Evolutionary conservation across 1,140 invertebrate species (phyloP).

Genomic region (Phymastichus coffea): DNA sequence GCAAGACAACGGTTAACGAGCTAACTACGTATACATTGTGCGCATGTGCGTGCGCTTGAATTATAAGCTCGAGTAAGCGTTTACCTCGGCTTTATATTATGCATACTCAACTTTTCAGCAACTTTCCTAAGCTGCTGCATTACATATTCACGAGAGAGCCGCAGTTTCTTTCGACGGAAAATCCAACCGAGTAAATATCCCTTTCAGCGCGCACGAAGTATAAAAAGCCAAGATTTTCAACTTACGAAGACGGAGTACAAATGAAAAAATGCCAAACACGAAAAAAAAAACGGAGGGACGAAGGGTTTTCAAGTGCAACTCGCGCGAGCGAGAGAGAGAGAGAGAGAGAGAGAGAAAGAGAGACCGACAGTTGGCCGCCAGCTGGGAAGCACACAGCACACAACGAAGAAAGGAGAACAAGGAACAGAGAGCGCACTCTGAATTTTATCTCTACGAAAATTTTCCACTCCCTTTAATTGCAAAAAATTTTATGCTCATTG

Average conservation of each 20-base stretch:
- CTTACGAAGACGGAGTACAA: no score
- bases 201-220: no score
- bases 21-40: conserved; percentile 5
- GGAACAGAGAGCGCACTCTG: background rate
- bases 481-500: conserved; percentile 20
- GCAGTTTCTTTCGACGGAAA: no score
- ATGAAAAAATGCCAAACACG: conserved; percentile 7
- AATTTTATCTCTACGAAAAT: conserved; percentile 25
- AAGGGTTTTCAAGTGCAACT: conserved; percentile 22
- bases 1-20: conserved; percentile 7
- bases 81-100: no score
- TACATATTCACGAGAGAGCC: no score
- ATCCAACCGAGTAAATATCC: no score
- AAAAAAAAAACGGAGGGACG: background rate
- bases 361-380: conserved; percentile 37
- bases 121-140: background rate
- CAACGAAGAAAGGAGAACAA: conserved; percentile 6
- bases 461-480: conserved; percentile 10
- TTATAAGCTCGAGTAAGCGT: no score
- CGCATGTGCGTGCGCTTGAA: no score
- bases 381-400: conserved; percentile 31
- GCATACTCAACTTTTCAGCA: background rate
- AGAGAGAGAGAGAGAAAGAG: no score
- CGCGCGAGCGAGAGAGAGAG: no score
- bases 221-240: no score